phyloP scores from a whole-genome alignment of 1,140 invertebrate species.

The Drosophila prosaltans region DNA sequence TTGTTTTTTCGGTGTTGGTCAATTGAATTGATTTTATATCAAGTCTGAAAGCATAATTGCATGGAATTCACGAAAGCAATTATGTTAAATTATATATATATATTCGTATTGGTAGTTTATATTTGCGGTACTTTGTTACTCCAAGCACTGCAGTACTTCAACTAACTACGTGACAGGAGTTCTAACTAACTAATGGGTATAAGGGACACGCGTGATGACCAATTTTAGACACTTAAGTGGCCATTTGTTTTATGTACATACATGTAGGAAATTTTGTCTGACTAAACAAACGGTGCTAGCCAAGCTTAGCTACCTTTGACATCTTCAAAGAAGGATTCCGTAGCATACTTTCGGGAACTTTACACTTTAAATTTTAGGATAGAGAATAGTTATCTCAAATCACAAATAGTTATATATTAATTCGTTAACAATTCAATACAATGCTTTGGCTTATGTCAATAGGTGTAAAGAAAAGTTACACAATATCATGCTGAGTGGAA shows the following conservation, averaged over 20 bases:
- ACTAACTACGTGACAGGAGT: constrained; percentile 44
- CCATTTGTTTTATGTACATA: constrained; percentile 19
- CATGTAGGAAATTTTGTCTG: neutral
- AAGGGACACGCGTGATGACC: neutral
- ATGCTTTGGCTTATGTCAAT: too few relatives aligned
- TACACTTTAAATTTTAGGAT: too few relatives aligned
- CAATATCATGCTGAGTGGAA: neutral
- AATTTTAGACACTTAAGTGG: constrained; percentile 52
- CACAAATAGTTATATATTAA: too few relatives aligned
- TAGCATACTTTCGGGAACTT: too few relatives aligned
- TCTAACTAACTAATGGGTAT: constrained; percentile 26
- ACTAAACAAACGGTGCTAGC: neutral
- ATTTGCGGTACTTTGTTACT: constrained; percentile 23
- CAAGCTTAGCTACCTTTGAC: neutral
- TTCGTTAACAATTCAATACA: too few relatives aligned
- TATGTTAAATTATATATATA: constrained; percentile 68
- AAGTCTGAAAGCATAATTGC: constrained; percentile 52
- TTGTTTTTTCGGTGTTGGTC: constrained; percentile 4
- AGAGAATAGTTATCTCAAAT: too few relatives aligned
- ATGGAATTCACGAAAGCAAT: constrained; percentile 65
- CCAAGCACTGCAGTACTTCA: constrained; percentile 23
- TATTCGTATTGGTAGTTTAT: constrained; percentile 35
- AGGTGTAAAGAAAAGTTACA: too few relatives aligned
- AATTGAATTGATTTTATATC: constrained; percentile 53
- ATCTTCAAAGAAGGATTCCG: neutral